These are phyloP conservation scores for Scelioninae gen. 1 DNA, from an alignment of 2,888 invertebrate genomes.

Conservation along the genomic window DNA sequence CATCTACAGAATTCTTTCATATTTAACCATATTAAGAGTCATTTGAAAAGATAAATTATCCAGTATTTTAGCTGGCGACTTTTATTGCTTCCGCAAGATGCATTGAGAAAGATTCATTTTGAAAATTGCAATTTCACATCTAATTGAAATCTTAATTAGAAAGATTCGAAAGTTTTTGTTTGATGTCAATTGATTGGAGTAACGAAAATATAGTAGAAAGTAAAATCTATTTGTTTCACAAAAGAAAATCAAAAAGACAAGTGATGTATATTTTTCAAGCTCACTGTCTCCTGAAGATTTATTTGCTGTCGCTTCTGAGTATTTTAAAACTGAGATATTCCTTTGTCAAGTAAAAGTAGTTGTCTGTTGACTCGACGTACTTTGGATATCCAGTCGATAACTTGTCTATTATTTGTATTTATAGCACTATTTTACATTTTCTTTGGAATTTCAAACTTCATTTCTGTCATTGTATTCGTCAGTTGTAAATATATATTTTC, in stretches of 20 bases:
- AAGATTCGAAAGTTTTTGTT: too few species aligned
- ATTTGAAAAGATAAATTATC: too few species aligned
- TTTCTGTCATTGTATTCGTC: background rate
- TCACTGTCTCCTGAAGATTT: slow-evolving; percentile 22
- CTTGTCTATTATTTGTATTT: slow-evolving; percentile 22
- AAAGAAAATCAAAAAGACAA: slow-evolving; percentile 1
- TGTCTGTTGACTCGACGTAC: slow-evolving; percentile 1
- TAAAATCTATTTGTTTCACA: too few species aligned
- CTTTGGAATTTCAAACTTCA: background rate
- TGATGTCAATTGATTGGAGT: too few species aligned
- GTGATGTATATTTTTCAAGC: slow-evolving; percentile 13
- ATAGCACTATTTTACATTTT: slow-evolving; percentile 1
- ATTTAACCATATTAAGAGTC: too few species aligned
- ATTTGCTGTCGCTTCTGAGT: slow-evolving; percentile 36
- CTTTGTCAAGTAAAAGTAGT: slow-evolving; percentile 24
- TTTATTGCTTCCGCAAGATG: too few species aligned
- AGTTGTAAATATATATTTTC: background rate
- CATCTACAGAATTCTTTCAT: too few species aligned
- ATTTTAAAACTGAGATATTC: slow-evolving; percentile 27
- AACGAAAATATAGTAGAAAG: too few species aligned
- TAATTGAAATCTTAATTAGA: too few species aligned
- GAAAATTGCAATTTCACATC: too few species aligned
- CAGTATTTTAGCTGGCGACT: too few species aligned
- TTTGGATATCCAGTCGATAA: slow-evolving; percentile 13
- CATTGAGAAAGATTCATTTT: too few species aligned